These are phyloP conservation scores for Daubentonia madagascariensis DNA, from an alignment of 2,113 vertebrate species.

Conservation along the genomic window DNA sequence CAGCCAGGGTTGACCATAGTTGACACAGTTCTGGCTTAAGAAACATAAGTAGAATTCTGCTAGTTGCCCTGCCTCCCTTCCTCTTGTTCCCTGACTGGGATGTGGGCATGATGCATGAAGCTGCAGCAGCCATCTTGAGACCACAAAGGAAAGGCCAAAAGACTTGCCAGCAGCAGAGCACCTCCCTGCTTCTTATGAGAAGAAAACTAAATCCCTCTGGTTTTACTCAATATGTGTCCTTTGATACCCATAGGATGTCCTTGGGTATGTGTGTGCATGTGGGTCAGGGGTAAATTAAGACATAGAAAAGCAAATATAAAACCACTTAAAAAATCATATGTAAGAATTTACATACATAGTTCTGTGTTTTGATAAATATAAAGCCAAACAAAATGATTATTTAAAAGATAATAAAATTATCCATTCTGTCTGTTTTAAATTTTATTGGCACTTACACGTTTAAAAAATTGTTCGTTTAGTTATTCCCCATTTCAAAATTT, in stretches of 20 bases:
- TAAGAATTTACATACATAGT: background rate
- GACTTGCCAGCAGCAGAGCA: background rate
- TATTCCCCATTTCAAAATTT: background rate
- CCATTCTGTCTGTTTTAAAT: background rate
- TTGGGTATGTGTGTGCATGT: background rate
- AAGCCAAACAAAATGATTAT: background rate
- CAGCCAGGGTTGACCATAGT: background rate
- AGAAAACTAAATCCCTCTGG: background rate
- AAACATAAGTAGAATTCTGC: background rate
- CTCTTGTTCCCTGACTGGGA: background rate
- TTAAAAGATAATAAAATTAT: background rate
- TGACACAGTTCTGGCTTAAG: background rate
- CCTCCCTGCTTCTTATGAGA: background rate
- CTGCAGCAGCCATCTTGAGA: background rate
- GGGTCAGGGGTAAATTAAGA: background rate
- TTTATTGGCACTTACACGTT: background rate
- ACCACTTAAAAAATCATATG: background rate
- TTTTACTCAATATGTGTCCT: background rate
- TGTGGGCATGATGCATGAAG: background rate
- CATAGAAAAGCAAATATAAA: background rate
- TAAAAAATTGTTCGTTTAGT: background rate
- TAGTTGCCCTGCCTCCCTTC: background rate
- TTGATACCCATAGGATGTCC: background rate
- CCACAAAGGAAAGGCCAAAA: background rate
- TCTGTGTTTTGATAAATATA: background rate